phyloP scores from a whole-genome alignment of 2,797 vertebrate genomes.

The Galago senegalensis region DNA sequence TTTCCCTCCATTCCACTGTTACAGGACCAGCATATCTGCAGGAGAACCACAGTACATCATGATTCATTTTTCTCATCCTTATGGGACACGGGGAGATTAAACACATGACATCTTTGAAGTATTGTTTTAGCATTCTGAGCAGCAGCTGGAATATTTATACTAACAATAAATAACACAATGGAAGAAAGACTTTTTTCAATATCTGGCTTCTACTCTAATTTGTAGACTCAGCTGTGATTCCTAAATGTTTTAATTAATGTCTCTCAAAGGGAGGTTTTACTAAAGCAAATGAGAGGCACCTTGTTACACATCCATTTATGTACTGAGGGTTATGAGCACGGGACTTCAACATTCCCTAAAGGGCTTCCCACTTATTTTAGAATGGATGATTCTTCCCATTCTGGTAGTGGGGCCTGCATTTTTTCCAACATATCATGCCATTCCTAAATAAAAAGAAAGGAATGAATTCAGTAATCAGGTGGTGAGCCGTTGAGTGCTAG shows the following conservation, averaged over 20 bases:
- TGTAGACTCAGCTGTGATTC: slow-evolving; percentile 75
- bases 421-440: background rate
- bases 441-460: slow-evolving; percentile 12
- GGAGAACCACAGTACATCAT: background rate
- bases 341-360: slow-evolving; percentile 13
- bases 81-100: background rate
- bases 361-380: slow-evolving; percentile 30
- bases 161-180: slow-evolving; percentile 56
- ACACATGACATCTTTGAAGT: slow-evolving; percentile 9
- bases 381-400: background rate
- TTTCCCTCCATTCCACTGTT: background rate
- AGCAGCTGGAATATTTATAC: slow-evolving; percentile 53
- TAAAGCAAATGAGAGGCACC: slow-evolving; percentile 66
- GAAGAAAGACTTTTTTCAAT: slow-evolving; percentile 60
- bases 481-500: background rate
- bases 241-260: slow-evolving; percentile 78
- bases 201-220: slow-evolving; percentile 67
- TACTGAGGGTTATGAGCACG: slow-evolving; percentile 56
- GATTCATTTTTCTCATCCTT: slow-evolving; percentile 22
- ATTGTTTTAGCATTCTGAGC: slow-evolving; percentile 30
- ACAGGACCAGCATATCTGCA: background rate
- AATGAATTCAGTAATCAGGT: slow-evolving; percentile 3
- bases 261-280: slow-evolving; percentile 68
- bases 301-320: slow-evolving; percentile 64
- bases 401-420: background rate